A percentile compares a stretch with the other conserved stretches of the same genome.
Conservation (phyloP, 2,888 invertebrate species). For the Aleiodes leptofemur region DNA sequence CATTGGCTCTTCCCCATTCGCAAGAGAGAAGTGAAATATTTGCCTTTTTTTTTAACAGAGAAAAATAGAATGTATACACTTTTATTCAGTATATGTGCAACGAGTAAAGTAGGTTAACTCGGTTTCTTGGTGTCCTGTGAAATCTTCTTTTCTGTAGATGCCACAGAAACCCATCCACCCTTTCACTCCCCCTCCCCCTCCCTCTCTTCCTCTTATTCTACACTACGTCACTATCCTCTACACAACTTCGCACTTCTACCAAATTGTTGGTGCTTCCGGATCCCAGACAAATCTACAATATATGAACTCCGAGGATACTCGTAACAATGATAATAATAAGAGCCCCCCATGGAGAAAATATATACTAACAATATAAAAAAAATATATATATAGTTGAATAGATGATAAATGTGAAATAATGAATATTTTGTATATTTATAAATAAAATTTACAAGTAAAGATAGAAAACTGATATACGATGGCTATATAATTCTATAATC, state of each 20-base stretch:
- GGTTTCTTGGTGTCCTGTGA: constrained; percentile 8
- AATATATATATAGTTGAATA: too few relatives aligned
- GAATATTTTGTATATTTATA: too few relatives aligned
- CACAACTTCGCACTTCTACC: constrained; percentile 21
- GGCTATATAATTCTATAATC: too few relatives aligned
- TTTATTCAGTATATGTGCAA: constrained; percentile 6
- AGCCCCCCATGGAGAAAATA: neutral
- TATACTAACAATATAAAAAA: too few relatives aligned
- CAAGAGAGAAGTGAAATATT: constrained; percentile 13
- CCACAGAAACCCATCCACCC: neutral
- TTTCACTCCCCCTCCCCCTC: neutral
- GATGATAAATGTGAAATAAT: too few relatives aligned
- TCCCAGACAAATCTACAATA: neutral
- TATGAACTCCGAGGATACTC: neutral
- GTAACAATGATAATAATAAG: neutral
- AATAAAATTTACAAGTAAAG: too few relatives aligned
- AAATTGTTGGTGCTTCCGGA: constrained; percentile 13
- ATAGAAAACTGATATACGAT: too few relatives aligned
- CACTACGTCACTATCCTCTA: constrained; percentile 5
- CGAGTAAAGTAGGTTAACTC: constrained; percentile 27
- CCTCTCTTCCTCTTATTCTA: neutral
- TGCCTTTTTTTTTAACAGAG: neutral
- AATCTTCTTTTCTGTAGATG: constrained; percentile 23
- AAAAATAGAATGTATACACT: constrained; percentile 6
- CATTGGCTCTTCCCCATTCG: constrained; percentile 20